phyloP scores from a whole-genome alignment of 2,888 invertebrate species.

The Agrilus mali region DNA sequence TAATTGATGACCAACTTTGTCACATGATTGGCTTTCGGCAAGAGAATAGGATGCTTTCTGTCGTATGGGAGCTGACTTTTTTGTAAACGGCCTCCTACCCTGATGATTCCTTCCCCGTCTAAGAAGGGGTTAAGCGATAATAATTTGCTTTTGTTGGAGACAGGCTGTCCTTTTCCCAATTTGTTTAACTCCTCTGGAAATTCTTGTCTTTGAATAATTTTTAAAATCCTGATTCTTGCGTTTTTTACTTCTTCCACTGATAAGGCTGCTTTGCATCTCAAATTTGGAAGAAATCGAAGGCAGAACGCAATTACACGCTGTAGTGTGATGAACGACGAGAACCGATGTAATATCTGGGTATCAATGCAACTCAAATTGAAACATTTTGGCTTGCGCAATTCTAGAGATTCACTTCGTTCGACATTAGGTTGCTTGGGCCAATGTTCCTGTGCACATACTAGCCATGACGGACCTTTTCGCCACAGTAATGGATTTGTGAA shows the following conservation, averaged over 20 bases:
- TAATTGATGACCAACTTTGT: conserved; percentile 8
- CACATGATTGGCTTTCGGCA: conserved; percentile 8
- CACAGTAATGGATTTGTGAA: neutral
- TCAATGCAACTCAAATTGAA: no score
- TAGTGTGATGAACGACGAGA: conserved; percentile 6
- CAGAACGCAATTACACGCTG: conserved; percentile 4
- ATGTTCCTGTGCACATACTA: no score
- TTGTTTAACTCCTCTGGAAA: neutral
- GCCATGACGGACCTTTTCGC: conserved; percentile 5
- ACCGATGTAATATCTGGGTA: conserved; percentile 5
- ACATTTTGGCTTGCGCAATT: no score
- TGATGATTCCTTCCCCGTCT: conserved; percentile 8
- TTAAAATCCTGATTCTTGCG: no score
- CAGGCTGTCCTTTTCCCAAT: neutral
- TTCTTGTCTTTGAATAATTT: neutral
- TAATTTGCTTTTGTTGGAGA: conserved; percentile 4
- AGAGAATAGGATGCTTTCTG: conserved; percentile 7
- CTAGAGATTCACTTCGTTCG: no score
- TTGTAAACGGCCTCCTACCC: conserved; percentile 8
- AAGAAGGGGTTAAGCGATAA: conserved; percentile 12
- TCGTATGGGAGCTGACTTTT: conserved; percentile 1
- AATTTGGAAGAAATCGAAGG: conserved; percentile 1
- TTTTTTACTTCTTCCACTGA: no score
- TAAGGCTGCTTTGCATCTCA: no score
- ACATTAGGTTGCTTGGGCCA: no score